Evolutionary conservation across 1,140 invertebrate species (phyloP).

Genomic region (Dinoponera quadriceps): DNA sequence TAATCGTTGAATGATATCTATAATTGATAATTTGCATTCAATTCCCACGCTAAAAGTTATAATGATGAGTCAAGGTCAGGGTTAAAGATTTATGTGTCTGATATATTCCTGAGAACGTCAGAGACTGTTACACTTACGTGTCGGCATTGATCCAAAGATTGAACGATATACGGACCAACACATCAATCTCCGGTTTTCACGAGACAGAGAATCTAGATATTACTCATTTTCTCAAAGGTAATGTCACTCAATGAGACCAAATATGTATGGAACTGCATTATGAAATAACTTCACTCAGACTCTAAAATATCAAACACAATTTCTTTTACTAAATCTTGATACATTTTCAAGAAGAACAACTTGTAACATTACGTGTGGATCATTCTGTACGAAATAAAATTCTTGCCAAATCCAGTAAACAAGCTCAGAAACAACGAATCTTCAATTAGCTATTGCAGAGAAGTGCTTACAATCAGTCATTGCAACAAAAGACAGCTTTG

Average conservation of each 20-base stretch:
- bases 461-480: background rate
- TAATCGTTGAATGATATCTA: constrained; percentile 7
- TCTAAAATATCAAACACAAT: too few species aligned
- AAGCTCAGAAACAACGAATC: background rate
- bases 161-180: background rate
- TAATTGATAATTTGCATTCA: background rate
- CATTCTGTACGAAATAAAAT: background rate
- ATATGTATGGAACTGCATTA: background rate
- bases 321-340: too few species aligned
- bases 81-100: constrained; percentile 63
- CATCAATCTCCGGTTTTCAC: constrained; percentile 22
- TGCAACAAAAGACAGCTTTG: background rate
- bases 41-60: constrained; percentile 19
- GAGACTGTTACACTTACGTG: constrained; percentile 49
- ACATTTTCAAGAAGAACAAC: too few species aligned
- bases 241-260: background rate
- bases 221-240: background rate
- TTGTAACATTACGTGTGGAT: too few species aligned
- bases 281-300: background rate
- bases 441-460: background rate
- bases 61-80: constrained; percentile 68
- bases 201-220: background rate
- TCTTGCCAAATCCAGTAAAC: constrained; percentile 2
- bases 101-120: constrained; percentile 61
- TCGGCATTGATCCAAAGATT: constrained; percentile 73